Evolutionary conservation across 35 echinoderm and acorn worm genomes (phyloP).

Genomic region (Eucidaris tribuloides): DNA sequence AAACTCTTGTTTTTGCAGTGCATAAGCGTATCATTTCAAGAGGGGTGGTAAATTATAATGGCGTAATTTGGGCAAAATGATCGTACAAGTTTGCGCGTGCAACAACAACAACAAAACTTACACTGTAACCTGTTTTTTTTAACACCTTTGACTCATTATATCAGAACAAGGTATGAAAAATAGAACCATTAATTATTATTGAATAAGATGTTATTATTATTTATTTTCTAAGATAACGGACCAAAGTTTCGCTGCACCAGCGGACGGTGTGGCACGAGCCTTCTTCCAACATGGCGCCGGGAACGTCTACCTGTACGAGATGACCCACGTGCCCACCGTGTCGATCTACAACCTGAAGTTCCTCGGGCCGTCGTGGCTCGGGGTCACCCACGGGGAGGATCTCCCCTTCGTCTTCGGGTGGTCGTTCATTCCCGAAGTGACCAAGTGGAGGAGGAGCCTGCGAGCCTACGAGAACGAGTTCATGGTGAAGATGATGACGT

Average conservation of each 20-base stretch:
- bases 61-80: too few species aligned
- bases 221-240: too few species aligned
- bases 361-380: conserved; percentile 42
- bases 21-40: too few species aligned
- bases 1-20: too few species aligned
- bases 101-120: too few species aligned
- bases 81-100: too few species aligned
- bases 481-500: conserved; percentile 69
- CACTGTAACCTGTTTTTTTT: too few species aligned
- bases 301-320: conserved; percentile 68
- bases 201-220: too few species aligned
- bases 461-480: conserved; percentile 45
- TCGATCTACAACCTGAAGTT: neutral
- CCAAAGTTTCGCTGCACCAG: conserved; percentile 57
- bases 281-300: conserved; percentile 36
- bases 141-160: too few species aligned
- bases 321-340: conserved; percentile 69
- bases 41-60: too few species aligned
- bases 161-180: too few species aligned
- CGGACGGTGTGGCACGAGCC: conserved; percentile 47
- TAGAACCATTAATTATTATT: too few species aligned
- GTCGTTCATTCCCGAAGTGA: conserved; percentile 32
- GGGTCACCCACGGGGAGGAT: conserved; percentile 76
- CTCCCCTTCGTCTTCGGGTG: conserved; percentile 80
- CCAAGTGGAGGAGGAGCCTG: conserved; percentile 1